Conservation (phyloP, 2,797 vertebrate species). For the Vultur gryphus region DNA sequence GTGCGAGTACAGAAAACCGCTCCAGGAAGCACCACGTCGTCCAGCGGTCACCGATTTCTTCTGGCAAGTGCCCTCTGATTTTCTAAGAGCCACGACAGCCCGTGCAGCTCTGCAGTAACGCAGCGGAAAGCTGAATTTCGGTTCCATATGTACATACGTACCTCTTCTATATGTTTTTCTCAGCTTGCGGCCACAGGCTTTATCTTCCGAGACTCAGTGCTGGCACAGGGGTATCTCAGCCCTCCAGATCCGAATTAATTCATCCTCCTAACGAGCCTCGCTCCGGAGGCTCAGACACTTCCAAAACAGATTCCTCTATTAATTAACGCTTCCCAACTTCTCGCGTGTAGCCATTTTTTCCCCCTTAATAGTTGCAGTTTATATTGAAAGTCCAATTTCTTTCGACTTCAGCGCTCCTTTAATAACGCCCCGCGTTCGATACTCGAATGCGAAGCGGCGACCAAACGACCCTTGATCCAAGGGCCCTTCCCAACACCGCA, state of each 20-base stretch:
- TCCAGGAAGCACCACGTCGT: neutral
- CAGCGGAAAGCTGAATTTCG: neutral
- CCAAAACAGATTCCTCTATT: no score
- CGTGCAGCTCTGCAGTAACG: accelerated
- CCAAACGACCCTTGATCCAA: neutral
- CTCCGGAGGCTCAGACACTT: neutral
- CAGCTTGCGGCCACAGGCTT: neutral
- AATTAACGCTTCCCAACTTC: neutral
- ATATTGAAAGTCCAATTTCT: neutral
- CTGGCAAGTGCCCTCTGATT: no score
- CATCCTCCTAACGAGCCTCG: neutral
- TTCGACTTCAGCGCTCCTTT: accelerated
- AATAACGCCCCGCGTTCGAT: neutral
- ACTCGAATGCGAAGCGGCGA: neutral
- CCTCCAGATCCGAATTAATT: neutral
- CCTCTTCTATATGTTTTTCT: neutral
- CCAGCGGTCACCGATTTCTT: neutral
- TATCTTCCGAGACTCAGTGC: neutral
- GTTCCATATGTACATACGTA: accelerated
- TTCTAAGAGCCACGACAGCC: neutral
- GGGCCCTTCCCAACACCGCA: neutral
- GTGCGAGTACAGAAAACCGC: accelerated
- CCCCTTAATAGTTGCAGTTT: neutral
- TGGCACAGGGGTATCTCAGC: neutral
- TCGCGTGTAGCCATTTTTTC: accelerated